Evolutionary conservation across 2,888 invertebrate genomes (phyloP).

Genomic region (Drosophila villosipedis): DNA sequence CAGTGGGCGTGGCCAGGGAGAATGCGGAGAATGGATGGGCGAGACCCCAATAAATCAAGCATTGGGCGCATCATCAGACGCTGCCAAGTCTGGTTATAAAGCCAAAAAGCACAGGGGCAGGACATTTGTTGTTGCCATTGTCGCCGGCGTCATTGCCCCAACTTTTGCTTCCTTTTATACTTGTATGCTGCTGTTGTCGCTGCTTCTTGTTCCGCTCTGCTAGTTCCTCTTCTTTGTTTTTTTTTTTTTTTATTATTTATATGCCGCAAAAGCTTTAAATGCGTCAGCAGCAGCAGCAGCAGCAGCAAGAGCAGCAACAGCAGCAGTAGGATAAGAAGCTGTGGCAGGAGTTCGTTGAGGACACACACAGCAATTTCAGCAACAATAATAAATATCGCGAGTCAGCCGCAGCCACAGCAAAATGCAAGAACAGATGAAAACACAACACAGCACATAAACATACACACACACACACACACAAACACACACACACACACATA

Average conservation of each 20-base stretch:
- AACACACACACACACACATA: slow-evolving; percentile 39
- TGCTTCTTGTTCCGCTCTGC: slow-evolving; percentile 69
- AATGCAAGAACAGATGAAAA: slow-evolving; percentile 40
- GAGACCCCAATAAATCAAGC: slow-evolving; percentile 66
- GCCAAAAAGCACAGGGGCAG: slow-evolving; percentile 12
- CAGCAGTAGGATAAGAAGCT: slow-evolving; percentile 23
- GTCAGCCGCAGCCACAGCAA: slow-evolving; percentile 74
- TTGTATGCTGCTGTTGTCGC: slow-evolving; percentile 28
- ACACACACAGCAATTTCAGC: slow-evolving; percentile 74
- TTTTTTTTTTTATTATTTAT: slow-evolving; percentile 67
- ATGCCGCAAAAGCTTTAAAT: slow-evolving; percentile 79
- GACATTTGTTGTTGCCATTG: slow-evolving; percentile 45
- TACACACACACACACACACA: slow-evolving; percentile 13
- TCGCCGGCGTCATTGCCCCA: slow-evolving; percentile 52
- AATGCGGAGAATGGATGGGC: slow-evolving; percentile 1
- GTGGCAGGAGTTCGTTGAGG: slow-evolving; percentile 39
- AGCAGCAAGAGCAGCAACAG: slow-evolving; percentile 36
- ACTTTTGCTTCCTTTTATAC: slow-evolving; percentile 31
- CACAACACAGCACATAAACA: slow-evolving; percentile 33
- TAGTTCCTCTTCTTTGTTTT: slow-evolving; percentile 43
- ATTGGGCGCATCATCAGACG: slow-evolving; percentile 74
- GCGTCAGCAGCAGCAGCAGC: slow-evolving; percentile 69
- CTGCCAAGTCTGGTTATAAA: slow-evolving; percentile 52
- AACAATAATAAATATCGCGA: slow-evolving; percentile 79
- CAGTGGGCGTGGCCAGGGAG: slow-evolving; percentile 47